Percentiles rank a stretch among this genome's conserved stretches.
Conservation (phyloP, 2,113 vertebrate species). For the Anolis carolinensis region DNA sequence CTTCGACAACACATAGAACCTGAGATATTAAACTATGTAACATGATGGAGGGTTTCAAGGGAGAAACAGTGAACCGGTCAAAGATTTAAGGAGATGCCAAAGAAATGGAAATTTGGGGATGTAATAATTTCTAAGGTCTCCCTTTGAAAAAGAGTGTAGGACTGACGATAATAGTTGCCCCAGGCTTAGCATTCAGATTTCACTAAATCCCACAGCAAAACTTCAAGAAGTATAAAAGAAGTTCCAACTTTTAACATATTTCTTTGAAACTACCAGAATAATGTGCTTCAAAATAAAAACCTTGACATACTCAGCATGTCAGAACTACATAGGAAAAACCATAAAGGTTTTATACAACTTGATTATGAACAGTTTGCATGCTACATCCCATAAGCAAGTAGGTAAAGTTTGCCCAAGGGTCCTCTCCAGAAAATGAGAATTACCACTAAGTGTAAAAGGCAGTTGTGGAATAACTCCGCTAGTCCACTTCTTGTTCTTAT, state of each 20-base stretch:
- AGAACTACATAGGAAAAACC: background rate
- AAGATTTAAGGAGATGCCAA: background rate
- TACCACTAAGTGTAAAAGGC: slow-evolving; percentile 32
- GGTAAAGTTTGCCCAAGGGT: slow-evolving; percentile 11
- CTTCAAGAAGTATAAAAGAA: background rate
- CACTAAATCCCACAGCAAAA: slow-evolving; percentile 7
- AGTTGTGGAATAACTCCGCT: slow-evolving; percentile 17
- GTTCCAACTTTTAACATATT: background rate
- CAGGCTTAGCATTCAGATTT: background rate
- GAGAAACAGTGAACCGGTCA: background rate
- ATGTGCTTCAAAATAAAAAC: background rate
- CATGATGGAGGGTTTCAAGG: background rate
- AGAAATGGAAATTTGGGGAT: background rate
- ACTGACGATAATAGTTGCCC: background rate
- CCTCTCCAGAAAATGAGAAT: slow-evolving; percentile 37
- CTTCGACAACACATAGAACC: too few relatives aligned
- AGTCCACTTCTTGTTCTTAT: slow-evolving; percentile 27
- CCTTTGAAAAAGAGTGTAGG: background rate
- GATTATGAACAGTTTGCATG: slow-evolving; percentile 7
- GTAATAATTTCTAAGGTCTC: background rate
- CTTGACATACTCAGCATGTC: background rate
- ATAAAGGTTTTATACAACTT: background rate
- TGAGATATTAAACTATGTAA: too few relatives aligned
- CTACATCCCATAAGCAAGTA: background rate
- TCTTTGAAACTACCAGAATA: background rate